Evolutionary conservation across 2,888 invertebrate species (phyloP).

Genomic region (Hemicrepidius hirtus): DNA sequence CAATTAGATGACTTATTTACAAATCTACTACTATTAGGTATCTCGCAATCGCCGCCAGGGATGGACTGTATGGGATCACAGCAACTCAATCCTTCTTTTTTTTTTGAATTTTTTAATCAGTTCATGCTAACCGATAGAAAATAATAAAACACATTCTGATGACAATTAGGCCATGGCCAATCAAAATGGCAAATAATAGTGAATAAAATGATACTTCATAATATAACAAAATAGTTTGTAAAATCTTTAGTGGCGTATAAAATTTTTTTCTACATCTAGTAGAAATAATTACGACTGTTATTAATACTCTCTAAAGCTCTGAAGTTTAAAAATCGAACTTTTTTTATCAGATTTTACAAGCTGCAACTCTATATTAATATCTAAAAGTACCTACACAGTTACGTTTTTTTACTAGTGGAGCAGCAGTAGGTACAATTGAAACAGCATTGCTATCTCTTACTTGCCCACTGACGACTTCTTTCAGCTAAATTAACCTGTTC

Average conservation of each 20-base stretch:
- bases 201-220: too few relatives aligned
- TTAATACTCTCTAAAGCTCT: slow-evolving; percentile 18
- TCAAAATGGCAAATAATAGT: too few relatives aligned
- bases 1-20: too few relatives aligned
- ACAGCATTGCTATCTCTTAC: slow-evolving; percentile 82
- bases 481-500: slow-evolving; percentile 69
- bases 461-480: slow-evolving; percentile 72
- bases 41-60: too few relatives aligned
- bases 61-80: too few relatives aligned
- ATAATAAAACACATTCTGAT: too few relatives aligned
- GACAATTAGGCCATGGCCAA: too few relatives aligned
- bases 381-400: slow-evolving; percentile 49
- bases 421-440: slow-evolving; percentile 83
- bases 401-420: slow-evolving; percentile 63
- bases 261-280: slow-evolving; percentile 7
- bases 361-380: slow-evolving; percentile 22
- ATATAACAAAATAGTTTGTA: slow-evolving; percentile 9
- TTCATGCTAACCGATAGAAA: too few relatives aligned
- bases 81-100: too few relatives aligned
- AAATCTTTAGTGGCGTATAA: slow-evolving; percentile 19
- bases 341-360: slow-evolving; percentile 20
- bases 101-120: too few relatives aligned
- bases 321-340: background rate
- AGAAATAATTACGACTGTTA: slow-evolving; percentile 5
- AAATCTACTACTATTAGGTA: too few relatives aligned